Evolutionary conservation across 30 jellyfish, hydroid and myxozoan genomes (phyloP), one percentile per base, ranked within the genome.

Genomic region (Clytia hemisphaerica): DNA sequence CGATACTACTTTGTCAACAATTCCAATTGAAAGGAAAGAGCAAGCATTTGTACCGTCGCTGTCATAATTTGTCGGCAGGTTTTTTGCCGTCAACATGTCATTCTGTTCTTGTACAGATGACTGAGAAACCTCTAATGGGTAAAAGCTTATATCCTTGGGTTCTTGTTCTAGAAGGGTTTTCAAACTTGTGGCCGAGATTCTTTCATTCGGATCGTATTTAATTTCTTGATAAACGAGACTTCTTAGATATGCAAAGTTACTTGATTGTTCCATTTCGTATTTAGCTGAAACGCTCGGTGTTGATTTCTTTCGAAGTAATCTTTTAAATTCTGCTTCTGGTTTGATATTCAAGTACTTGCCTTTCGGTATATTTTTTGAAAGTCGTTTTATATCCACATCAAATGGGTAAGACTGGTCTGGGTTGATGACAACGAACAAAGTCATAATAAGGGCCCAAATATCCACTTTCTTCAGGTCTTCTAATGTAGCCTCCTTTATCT

Each of bases 391-490:
- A 3, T 62, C 76, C 18, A 4, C 32, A 16, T 29, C 67, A 35
- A 30, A 62, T 62, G 76, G 76, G 31, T 62, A 62, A 33, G 58
- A 3, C 32, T 30, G 27, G 70, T 62, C 76, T 5, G 76, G 76
- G 25, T 62, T 62, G 6, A 62, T 37, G 31, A 16, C 4, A 15
- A 35, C 71, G 37, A 30, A 62, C 15, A 62, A 5, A 19, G 66
- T 37, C 76, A 62, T 62, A 15, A 33, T 4, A 4, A 62, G 31
- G 4, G 76, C 76, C 76, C 76, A 62, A 7, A 62, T 45, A 24
- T 62, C 76, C 32, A 62, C 37, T 15, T 63, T 65, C 32, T 62
- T 37, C 5, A 62, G 76, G 35, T 62, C 58, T 26, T 36, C 66
- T 6, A 33, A 15, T 16, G 18, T 62, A 18, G 66, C 76, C 12